Evolutionary conservation across 2,797 vertebrate species (phyloP), one percentile per base, ranked within the genome.

Genomic region (Echiichthys vipera): DNA sequence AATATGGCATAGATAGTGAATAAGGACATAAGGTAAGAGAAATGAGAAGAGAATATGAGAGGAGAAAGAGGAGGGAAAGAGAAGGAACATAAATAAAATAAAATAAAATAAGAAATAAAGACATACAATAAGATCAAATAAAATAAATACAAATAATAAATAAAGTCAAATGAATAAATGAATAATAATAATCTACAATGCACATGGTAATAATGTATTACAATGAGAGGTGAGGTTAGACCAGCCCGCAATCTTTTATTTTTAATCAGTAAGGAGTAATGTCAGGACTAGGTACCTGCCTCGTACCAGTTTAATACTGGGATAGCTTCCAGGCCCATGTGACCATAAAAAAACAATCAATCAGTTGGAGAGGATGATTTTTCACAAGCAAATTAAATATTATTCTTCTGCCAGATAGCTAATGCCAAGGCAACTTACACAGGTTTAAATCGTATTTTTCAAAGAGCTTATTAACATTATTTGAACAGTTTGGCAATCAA

Each of bases 251-350:
- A 17, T 24, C 1, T 10, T 56, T 43, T 29, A 22, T 59, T 29
- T 56, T 58, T 13, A 10, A 68, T 29, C 14, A 22, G 8, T 24
- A 13, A 15, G 1, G 27, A 39, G 13, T 7, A 34, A 39, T 36
- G 15, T 17, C 25, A 9, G 3, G 32, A 24, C 40, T 43, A 12
- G 10, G 34, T 18, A 5, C 18, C 42, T 36, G 27, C 27, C 49
- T 65, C n/a, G 39, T 32, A 53, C 22, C 13, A 61, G 45, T 15
- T 65, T 2, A 61, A 57, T 25, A 14, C 46, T 51, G 47, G 57
- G 49, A 81, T n/a, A 61, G 15, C 7, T n/a, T 53, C 29, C 36
- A 67, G 30, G 18, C 32, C 15, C 29, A 7, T 32, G 15, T 65
- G 27, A 65, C 27, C 55, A 17, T 29, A 13, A 51, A 45, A 59